These are phyloP conservation scores for Peromyscus eremicus DNA, from an alignment of 2,797 vertebrate species.

Conservation along the genomic window DNA sequence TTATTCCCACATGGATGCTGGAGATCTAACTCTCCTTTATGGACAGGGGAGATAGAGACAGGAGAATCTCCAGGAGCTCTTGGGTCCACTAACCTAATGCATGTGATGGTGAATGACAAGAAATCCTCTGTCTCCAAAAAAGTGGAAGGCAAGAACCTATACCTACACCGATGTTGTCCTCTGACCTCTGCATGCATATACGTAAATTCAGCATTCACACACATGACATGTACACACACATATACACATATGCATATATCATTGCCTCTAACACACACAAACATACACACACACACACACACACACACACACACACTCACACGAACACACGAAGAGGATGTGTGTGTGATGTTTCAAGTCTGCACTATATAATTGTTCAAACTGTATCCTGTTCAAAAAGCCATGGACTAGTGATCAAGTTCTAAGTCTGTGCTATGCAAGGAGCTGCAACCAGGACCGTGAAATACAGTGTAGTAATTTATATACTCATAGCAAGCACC, in stretches of 20 bases:
- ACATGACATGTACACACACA: accelerated
- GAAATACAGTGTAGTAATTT: neutral
- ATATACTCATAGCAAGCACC: neutral
- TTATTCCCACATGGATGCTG: neutral
- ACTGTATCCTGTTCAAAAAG: neutral
- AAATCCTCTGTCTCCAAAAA: neutral
- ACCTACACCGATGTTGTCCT: neutral
- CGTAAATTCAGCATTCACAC: neutral
- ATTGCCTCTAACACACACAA: neutral
- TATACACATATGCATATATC: accelerated
- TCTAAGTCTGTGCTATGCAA: neutral
- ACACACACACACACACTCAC: neutral
- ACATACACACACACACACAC: neutral
- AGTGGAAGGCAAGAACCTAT: neutral
- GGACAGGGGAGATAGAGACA: neutral
- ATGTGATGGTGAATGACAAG: neutral
- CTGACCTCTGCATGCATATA: neutral
- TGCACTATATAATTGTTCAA: neutral
- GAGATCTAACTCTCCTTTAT: neutral
- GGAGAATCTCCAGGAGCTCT: neutral
- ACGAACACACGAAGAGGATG: neutral
- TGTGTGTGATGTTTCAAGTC: neutral
- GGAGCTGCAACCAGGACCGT: neutral
- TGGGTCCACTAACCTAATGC: neutral
- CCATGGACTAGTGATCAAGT: neutral